Conservation (phyloP, 2,113 vertebrate genomes). For the Neotoma lepida region DNA sequence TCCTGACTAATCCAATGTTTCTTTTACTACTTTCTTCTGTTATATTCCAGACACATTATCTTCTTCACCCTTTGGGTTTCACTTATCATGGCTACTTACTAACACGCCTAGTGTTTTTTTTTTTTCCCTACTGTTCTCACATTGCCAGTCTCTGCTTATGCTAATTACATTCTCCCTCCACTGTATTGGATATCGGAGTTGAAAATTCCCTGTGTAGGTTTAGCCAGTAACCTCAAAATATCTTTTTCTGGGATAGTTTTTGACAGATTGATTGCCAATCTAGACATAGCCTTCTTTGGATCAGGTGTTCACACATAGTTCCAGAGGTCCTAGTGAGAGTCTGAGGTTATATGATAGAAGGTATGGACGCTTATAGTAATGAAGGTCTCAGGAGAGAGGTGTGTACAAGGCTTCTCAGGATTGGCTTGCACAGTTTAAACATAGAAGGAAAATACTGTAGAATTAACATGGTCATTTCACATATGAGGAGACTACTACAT, state of each 20-base stretch:
- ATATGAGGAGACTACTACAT: not conserved
- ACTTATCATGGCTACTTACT: not conserved
- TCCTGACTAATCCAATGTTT: not conserved
- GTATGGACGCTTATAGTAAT: not conserved
- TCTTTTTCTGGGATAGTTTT: not conserved
- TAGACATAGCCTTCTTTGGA: not conserved
- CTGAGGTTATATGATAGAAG: not conserved
- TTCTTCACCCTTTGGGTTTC: not conserved
- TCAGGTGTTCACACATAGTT: not conserved
- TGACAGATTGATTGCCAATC: not conserved
- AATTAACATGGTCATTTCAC: not conserved
- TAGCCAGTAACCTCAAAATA: not conserved
- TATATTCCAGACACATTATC: not conserved
- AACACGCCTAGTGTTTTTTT: not conserved
- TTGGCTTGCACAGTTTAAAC: not conserved
- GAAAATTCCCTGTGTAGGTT: not conserved
- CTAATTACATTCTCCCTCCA: not conserved
- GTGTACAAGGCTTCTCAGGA: not conserved
- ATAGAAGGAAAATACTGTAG: not conserved
- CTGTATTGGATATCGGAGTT: not conserved
- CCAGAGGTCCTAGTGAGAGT: not conserved
- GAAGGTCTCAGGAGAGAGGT: not conserved
- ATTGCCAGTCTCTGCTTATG: not conserved
- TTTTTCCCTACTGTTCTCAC: not conserved
- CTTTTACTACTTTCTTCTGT: not conserved